These are phyloP conservation scores for Cephalopholis sonnerati DNA, from an alignment of 2,113 vertebrate species.

Conservation along the genomic window DNA sequence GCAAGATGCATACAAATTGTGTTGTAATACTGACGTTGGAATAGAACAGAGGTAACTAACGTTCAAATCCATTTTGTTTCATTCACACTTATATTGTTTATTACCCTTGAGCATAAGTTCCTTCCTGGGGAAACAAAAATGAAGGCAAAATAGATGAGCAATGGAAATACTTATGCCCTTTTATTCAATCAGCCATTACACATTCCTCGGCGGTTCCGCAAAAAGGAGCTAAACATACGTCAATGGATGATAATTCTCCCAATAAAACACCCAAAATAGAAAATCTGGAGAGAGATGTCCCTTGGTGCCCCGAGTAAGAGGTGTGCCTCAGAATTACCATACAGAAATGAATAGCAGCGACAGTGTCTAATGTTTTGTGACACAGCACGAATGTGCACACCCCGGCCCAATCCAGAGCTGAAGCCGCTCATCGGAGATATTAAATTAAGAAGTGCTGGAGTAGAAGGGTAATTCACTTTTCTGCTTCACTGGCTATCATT, in stretches of 20 bases:
- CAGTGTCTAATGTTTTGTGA: conserved; percentile 95
- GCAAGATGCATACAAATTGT: conserved; percentile 2
- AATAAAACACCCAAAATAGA: conserved; percentile 75
- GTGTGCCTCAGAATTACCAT: conserved; percentile 88
- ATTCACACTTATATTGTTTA: conserved; percentile 69
- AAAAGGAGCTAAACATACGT: conserved; percentile 72
- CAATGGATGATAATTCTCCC: conserved; percentile 75
- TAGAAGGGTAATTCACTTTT: conserved; percentile 99
- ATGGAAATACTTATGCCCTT: conserved; percentile 58
- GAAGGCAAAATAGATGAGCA: conserved; percentile 58
- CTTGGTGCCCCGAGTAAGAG: conserved; percentile 73
- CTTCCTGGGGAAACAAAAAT: conserved; percentile 52
- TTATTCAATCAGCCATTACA: conserved; percentile 72
- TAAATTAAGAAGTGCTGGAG: conserved; percentile 98
- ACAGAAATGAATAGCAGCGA: conserved; percentile 90
- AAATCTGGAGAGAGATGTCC: conserved; percentile 68
- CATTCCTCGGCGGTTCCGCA: conserved; percentile 50
- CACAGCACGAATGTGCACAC: conserved; percentile 92
- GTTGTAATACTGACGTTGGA: conserved; percentile 12
- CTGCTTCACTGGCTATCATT: conserved; percentile 94
- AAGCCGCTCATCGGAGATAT: conserved; percentile 95
- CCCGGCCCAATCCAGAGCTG: conserved; percentile 85
- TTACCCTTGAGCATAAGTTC: conserved; percentile 60
- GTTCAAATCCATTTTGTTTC: conserved; percentile 64
- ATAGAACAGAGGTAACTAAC: conserved; percentile 55